Evolutionary conservation across 2,113 vertebrate genomes (phyloP).

Genomic region (Trematocara marginatum): DNA sequence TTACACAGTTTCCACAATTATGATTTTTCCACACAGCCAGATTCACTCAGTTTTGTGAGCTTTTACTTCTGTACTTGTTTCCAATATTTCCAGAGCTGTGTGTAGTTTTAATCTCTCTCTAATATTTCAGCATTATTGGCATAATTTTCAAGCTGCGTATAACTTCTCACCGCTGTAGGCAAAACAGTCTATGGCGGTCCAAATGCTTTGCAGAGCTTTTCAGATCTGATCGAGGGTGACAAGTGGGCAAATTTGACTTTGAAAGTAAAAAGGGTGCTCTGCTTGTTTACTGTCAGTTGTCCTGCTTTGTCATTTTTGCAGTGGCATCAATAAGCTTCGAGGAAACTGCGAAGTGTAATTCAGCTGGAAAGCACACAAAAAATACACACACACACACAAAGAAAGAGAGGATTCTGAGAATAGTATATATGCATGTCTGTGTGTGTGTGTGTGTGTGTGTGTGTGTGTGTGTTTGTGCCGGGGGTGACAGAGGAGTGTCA

Average conservation of each 20-base stretch:
- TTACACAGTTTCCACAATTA: not conserved
- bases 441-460: not conserved
- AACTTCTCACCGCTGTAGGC: not conserved
- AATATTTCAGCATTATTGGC: not conserved
- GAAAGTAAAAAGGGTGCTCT: not conserved
- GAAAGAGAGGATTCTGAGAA: not conserved
- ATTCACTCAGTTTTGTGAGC: not conserved
- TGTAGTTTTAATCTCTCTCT: not conserved
- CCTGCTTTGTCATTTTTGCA: not conserved
- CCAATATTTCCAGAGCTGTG: not conserved
- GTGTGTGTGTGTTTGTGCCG: not conserved
- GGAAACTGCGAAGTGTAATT: not conserved
- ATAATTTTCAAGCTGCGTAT: not conserved
- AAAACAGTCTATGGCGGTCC: not conserved
- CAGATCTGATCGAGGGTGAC: not conserved
- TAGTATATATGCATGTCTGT: not conserved
- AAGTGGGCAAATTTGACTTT: not conserved
- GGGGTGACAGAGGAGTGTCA: constrained; percentile 65
- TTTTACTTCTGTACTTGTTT: not conserved
- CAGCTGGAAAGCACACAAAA: not conserved
- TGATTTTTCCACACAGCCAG: not conserved
- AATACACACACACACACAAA: not conserved
- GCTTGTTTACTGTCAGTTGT: not conserved
- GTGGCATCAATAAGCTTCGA: not conserved
- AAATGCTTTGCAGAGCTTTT: not conserved